phyloP scores from a whole-genome alignment of 1,140 invertebrate species.

The Mya arenaria region DNA sequence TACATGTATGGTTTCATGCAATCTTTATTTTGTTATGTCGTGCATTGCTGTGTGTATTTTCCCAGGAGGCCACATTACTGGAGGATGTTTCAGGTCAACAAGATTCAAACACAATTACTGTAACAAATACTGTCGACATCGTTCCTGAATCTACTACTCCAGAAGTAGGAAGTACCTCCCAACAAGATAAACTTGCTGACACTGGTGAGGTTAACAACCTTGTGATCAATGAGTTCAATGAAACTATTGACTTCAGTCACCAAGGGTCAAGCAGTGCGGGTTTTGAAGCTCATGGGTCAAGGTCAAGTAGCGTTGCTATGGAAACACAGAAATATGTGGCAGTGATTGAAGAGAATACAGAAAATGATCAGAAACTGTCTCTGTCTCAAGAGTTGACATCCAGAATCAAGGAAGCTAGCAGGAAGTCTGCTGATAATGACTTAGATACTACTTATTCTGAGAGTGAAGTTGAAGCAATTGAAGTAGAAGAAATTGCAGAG shows the following conservation, averaged over 20 bases:
- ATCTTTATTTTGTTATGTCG: background rate
- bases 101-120: constrained; percentile 40
- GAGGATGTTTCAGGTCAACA: constrained; percentile 28
- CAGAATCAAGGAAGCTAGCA: background rate
- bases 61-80: constrained; percentile 11
- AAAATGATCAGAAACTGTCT: constrained; percentile 1
- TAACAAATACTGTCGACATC: constrained; percentile 30
- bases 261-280: too few species aligned
- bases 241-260: constrained; percentile 40
- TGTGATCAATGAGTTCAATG: constrained; percentile 29
- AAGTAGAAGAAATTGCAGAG: background rate
- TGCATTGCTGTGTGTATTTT: constrained; percentile 12
- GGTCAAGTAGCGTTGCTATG: constrained; percentile 41
- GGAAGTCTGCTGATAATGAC: background rate
- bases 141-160: constrained; percentile 21
- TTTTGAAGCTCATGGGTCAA: too few species aligned
- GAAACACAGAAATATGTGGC: constrained; percentile 7
- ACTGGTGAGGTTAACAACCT: constrained; percentile 42
- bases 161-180: background rate
- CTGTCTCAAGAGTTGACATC: background rate
- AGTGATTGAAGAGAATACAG: constrained; percentile 54
- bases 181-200: constrained; percentile 40
- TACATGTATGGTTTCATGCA: too few species aligned
- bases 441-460: constrained; percentile 44
- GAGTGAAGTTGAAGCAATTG: constrained; percentile 32